Evolutionary conservation across 2,113 vertebrate genomes (phyloP).

Genomic region (Neolamprologus falcicula): DNA sequence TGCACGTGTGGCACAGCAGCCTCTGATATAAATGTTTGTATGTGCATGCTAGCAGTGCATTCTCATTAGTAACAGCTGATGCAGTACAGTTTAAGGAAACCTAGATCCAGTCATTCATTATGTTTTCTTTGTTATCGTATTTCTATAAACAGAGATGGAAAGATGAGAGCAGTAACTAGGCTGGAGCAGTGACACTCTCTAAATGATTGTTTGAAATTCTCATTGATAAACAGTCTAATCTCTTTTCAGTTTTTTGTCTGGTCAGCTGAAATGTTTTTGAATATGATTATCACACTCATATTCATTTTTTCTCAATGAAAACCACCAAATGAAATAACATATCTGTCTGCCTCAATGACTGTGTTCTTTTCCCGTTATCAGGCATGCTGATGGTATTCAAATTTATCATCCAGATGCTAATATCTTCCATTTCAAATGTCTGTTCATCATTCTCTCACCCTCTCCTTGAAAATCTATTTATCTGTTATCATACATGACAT

Average conservation of each 20-base stretch:
- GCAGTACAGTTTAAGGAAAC: background rate
- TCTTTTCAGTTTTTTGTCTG: background rate
- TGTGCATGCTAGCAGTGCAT: background rate
- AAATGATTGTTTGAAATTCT: slow-evolving; percentile 13
- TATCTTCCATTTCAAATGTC: slow-evolving; percentile 1
- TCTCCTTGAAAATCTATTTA: background rate
- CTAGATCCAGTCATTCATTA: background rate
- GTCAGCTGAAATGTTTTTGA: background rate
- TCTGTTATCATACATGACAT: slow-evolving; percentile 22
- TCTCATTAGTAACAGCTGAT: background rate
- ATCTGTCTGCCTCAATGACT: background rate
- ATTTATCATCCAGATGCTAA: slow-evolving; percentile 1
- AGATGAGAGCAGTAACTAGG: background rate
- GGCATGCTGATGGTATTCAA: slow-evolving; percentile 18
- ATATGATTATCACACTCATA: background rate
- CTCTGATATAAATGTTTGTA: background rate
- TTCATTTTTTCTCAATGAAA: slow-evolving; percentile 17
- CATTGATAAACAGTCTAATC: slow-evolving; percentile 36
- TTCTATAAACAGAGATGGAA: background rate
- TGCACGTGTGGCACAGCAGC: background rate
- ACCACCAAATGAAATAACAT: background rate
- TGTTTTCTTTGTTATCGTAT: background rate
- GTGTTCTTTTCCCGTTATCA: slow-evolving; percentile 4
- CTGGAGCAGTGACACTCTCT: background rate
- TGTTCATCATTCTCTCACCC: background rate